Base-by-base conservation (phyloP, 2,113 vertebrate species). In the Promerops cafer region DNA sequence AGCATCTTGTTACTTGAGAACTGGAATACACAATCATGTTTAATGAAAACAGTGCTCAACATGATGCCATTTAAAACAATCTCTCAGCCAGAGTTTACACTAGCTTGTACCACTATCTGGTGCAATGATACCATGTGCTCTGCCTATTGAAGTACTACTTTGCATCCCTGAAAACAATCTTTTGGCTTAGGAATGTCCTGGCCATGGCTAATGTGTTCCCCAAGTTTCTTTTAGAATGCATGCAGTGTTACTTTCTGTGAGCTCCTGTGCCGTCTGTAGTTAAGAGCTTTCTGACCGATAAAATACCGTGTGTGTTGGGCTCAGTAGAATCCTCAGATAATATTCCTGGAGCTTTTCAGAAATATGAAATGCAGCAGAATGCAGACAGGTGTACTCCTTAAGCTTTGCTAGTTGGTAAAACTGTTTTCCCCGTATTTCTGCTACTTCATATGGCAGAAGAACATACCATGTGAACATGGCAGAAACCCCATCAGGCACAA, bases 221-320 rank as follows among this genome's bases (percentile, higher is more conserved):
- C 2, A 10, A 47, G 23, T 54, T 90, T 81, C 54, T 87, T 66
- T 74, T 19, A 77, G 64, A 40, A 45, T 63, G 37, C 6, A 23
- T 66, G 30, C 40, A 72, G 35, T 44, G 44, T 28, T 14, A 22
- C 17, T 40, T 77, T 70, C 59, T 42, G 37, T 16, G 13, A 88
- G 50, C 19, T 92, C 24, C 9, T 16, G 40, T 33, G 9, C 21
- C 78, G 23, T 61, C n/a, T 72, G 37, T 50, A 71, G 28, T 44
- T 52, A 47, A 68, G 53, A 76, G 44, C 23, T 80, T 68, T 50
- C 33, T 71, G 44, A 42, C 14, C 64, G 35, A 68, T 63, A 30
- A 82, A 88, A 44, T 44, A 17, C 30, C 0, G 0, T 26, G 4
- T 72, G 11, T 3, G 1, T 31, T 85, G 9, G 22, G n/a, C 49